phyloP scores from a whole-genome alignment of 2,797 vertebrate genomes.

The Acridotheres tristis region DNA sequence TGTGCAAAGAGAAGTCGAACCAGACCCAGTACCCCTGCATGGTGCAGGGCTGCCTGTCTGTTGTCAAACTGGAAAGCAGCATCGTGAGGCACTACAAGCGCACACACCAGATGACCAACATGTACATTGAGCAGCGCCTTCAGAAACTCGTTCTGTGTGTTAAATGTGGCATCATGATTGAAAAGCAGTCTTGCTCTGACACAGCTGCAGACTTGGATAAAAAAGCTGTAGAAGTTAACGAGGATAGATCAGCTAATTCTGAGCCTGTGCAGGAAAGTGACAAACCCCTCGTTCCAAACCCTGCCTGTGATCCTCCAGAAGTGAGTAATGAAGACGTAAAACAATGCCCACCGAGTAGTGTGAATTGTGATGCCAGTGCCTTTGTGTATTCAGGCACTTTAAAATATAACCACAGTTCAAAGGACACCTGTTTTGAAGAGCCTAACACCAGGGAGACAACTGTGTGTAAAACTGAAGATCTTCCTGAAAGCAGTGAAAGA shows the following conservation, averaged over 20 bases:
- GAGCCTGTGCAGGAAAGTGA: conserved; percentile 17
- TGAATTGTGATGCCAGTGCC: conserved; percentile 55
- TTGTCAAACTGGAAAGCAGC: conserved; percentile 87
- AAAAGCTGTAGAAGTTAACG: conserved; percentile 29
- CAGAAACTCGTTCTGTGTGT: conserved; percentile 83
- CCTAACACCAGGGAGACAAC: conserved; percentile 43
- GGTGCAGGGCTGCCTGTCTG: conserved; percentile 91
- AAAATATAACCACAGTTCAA: conserved; percentile 72
- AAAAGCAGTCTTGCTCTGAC: conserved; percentile 66
- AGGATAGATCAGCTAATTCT: conserved; percentile 15
- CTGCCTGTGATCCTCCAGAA: background rate
- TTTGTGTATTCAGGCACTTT: conserved; percentile 72
- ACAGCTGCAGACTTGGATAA: conserved; percentile 46
- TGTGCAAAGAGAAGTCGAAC: conserved; percentile 90
- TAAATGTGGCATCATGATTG: conserved; percentile 75
- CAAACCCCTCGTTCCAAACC: background rate
- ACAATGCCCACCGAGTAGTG: background rate
- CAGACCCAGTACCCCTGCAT: conserved; percentile 91
- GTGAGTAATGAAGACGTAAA: conserved; percentile 52
- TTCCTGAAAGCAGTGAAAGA: conserved; percentile 71
- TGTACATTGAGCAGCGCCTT: conserved; percentile 75
- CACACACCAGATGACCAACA: conserved; percentile 83
- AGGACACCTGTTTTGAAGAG: conserved; percentile 65
- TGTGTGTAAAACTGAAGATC: conserved; percentile 56
- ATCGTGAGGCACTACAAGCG: conserved; percentile 90